Conservation (phyloP, 2,888 invertebrate species). For the Hirudinaria manillensis region DNA sequence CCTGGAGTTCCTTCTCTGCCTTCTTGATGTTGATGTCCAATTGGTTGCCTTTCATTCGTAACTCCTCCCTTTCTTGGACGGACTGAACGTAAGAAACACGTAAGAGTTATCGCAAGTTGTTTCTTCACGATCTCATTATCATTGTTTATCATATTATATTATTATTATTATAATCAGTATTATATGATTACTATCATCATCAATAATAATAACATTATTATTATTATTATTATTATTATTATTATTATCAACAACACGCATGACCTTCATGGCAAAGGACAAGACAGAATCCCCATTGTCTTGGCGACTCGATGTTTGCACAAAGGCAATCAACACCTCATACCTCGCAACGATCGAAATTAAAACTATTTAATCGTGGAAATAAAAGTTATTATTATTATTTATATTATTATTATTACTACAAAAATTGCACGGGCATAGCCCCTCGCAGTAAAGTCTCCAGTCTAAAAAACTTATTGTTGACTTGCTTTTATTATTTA, state of each 20-base stretch:
- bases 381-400: no score
- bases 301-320: background rate
- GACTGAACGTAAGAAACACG: background rate
- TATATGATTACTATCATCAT: background rate
- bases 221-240: no score
- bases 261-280: slow-evolving; percentile 22
- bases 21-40: slow-evolving; percentile 8
- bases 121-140: no score
- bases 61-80: slow-evolving; percentile 21
- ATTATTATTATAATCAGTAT: background rate
- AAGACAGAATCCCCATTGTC: background rate
- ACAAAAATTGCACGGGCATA: no score
- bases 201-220: no score
- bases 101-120: no score
- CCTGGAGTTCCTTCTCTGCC: slow-evolving; percentile 23
- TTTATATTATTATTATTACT: no score
- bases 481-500: no score
- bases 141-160: no score
- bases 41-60: slow-evolving; percentile 14
- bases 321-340: slow-evolving; percentile 22
- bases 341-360: background rate
- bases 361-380: no score
- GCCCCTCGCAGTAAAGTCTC: no score
- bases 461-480: no score
- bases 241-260: background rate